Percentiles rank a stretch among this genome's conserved stretches.
Conservation (phyloP, 2,113 vertebrate genomes). For the Xiphophorus hellerii region DNA sequence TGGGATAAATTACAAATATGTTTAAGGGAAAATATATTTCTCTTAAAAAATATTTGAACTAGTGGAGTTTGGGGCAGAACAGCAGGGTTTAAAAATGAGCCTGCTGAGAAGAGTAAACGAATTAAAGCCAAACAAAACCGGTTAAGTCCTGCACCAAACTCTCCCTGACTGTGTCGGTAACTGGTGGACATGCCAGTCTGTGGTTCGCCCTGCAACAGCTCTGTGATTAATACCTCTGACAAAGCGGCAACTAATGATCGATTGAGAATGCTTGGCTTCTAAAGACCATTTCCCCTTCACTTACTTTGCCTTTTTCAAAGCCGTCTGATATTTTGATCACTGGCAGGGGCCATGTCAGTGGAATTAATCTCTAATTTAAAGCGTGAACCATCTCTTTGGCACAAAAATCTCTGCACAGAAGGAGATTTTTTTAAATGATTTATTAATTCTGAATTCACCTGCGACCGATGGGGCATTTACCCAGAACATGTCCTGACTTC, state of each 20-base stretch:
- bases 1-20: no score
- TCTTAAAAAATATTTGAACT: no score
- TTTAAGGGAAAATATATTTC: no score
- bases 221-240: conserved; percentile 81
- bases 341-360: conserved; percentile 67
- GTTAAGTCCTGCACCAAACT: conserved; percentile 20
- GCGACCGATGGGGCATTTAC: conserved; percentile 29
- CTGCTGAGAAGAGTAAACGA: no score
- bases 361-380: conserved; percentile 78
- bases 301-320: conserved; percentile 79
- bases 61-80: no score
- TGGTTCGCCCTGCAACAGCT: conserved; percentile 52
- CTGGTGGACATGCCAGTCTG: conserved; percentile 43
- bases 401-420: conserved; percentile 30
- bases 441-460: conserved; percentile 27
- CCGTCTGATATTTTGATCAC: conserved; percentile 81
- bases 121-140: not conserved
- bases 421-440: conserved; percentile 35
- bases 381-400: conserved; percentile 63
- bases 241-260: conserved; percentile 79
- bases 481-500: not conserved
- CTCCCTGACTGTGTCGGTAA: conserved; percentile 26
- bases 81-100: no score
- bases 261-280: conserved; percentile 78
- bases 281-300: conserved; percentile 83